Conservation (phyloP, 2,113 vertebrate genomes). For the human region GRCh38 chr14:79025501-79026000, state of each 20-base stretch:
- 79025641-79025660: conserved; percentile 32
- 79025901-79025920: background rate
- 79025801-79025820: background rate
- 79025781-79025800: no score
- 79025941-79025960: background rate
- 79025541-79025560: background rate
- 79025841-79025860: background rate
- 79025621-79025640: conserved; percentile 34
- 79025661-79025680: background rate
- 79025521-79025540: background rate
- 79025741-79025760: background rate
- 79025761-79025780: background rate
- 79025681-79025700: background rate
- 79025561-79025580: conserved; percentile 28
- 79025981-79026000: background rate
- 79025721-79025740: background rate
- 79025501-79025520: background rate
- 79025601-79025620: conserved; percentile 38
- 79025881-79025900: background rate
- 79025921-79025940: background rate
- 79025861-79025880: background rate
- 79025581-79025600: background rate
- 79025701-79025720: background rate
- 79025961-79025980: background rate
- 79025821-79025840: background rate